Evolutionary conservation across 2,888 invertebrate species (phyloP).

Genomic region (Bhutanitis thaidina): DNA sequence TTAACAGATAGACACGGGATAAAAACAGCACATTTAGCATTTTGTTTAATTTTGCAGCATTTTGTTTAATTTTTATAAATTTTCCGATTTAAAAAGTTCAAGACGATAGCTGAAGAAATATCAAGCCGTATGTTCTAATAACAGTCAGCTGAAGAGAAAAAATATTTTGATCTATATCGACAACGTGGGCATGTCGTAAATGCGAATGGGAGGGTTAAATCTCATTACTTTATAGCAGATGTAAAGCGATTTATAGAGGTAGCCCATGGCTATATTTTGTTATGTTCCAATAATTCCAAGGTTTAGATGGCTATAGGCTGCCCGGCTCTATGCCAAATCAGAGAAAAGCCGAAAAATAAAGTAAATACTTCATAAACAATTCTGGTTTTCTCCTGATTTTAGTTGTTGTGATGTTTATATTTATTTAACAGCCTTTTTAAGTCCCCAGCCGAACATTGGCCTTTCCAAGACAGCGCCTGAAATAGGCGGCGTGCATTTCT

Average conservation of each 20-base stretch:
- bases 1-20: no score
- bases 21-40: no score
- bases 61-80: no score
- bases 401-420: no score
- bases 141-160: constrained; percentile 25
- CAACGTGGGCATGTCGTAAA: constrained; percentile 61
- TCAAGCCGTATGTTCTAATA: constrained; percentile 22
- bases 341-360: not conserved
- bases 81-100: no score
- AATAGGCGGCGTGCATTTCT: no score
- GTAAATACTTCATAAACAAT: no score
- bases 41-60: no score
- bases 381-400: no score
- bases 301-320: constrained; percentile 26
- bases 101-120: not conserved
- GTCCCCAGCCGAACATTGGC: no score
- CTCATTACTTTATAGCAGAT: constrained; percentile 76
- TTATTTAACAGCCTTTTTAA: no score
- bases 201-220: constrained; percentile 69
- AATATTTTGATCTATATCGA: constrained; percentile 61
- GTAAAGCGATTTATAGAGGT: constrained; percentile 72
- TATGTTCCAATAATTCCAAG: constrained; percentile 70
- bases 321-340: constrained; percentile 10
- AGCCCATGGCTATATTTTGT: constrained; percentile 64
- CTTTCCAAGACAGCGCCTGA: no score